These are phyloP conservation scores for Pachyramphus minor DNA, from an alignment of 2,113 vertebrate species.

Conservation along the genomic window DNA sequence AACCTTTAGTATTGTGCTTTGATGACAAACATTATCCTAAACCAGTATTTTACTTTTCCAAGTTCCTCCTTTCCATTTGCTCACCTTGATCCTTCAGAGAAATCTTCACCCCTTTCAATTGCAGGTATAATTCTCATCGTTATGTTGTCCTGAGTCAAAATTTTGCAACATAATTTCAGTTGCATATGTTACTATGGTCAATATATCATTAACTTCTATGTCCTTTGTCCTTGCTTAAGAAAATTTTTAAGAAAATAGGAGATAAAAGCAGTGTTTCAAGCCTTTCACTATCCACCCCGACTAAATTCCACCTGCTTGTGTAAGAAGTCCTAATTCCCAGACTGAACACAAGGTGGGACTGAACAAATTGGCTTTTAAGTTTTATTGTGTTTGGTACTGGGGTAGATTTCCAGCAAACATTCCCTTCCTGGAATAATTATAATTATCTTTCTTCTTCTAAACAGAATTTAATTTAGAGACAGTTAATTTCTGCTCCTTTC, in stretches of 20 bases:
- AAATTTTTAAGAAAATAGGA: neutral
- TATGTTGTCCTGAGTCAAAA: neutral
- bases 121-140: neutral
- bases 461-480: neutral
- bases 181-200: neutral
- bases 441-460: neutral
- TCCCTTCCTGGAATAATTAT: neutral
- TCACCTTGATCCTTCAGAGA: neutral
- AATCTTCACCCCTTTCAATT: neutral
- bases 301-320: neutral
- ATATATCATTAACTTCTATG: neutral
- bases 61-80: neutral
- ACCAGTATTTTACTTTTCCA: neutral
- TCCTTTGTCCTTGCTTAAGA: neutral
- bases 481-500: neutral
- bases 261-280: neutral
- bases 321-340: neutral
- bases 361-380: neutral
- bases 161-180: neutral
- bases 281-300: neutral
- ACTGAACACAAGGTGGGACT: neutral
- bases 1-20: neutral
- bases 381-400: neutral
- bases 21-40: neutral
- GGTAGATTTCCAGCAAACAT: neutral